A percentile compares a stretch with the other conserved stretches of the same genome.
These are phyloP conservation scores for Ellobius talpinus DNA, from an alignment of 2,113 vertebrate species.

Conservation along the genomic window DNA sequence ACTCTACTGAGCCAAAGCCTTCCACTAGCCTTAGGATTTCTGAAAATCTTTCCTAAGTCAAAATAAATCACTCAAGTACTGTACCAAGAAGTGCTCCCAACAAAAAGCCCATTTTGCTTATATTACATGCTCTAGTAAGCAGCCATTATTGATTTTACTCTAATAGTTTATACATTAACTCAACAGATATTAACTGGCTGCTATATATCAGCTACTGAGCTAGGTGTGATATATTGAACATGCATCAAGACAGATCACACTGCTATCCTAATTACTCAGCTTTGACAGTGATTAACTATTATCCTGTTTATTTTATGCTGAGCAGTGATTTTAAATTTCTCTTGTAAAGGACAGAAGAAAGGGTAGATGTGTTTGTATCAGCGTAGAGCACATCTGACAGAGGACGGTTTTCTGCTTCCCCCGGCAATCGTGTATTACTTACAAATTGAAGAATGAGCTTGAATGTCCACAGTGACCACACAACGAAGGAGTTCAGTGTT, in stretches of 20 bases:
- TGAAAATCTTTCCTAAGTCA: constrained; percentile 40
- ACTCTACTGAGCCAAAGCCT: not conserved
- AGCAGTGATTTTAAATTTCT: constrained; percentile 13
- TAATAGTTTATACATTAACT: constrained; percentile 66
- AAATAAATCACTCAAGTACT: constrained; percentile 46
- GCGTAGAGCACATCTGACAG: not conserved
- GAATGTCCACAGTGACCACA: not conserved
- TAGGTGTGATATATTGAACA: constrained; percentile 45
- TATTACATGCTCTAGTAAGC: constrained; percentile 47
- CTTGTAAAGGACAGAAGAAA: not conserved
- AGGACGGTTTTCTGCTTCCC: not conserved
- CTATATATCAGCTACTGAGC: not conserved
- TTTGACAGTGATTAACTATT: constrained; percentile 50
- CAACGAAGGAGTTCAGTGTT: not conserved
- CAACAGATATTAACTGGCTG: constrained; percentile 63
- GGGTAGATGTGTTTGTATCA: not conserved
- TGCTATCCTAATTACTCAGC: constrained; percentile 6
- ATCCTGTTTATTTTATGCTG: constrained; percentile 16
- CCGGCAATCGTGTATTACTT: not conserved
- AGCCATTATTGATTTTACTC: constrained; percentile 66
- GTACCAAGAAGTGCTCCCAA: constrained; percentile 1
- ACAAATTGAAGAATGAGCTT: not conserved
- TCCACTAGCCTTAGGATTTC: not conserved
- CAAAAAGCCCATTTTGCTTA: constrained; percentile 39
- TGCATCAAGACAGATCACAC: constrained; percentile 29